phyloP scores from a whole-genome alignment of 1,140 invertebrate genomes.

The Danaus plexippus region DNA sequence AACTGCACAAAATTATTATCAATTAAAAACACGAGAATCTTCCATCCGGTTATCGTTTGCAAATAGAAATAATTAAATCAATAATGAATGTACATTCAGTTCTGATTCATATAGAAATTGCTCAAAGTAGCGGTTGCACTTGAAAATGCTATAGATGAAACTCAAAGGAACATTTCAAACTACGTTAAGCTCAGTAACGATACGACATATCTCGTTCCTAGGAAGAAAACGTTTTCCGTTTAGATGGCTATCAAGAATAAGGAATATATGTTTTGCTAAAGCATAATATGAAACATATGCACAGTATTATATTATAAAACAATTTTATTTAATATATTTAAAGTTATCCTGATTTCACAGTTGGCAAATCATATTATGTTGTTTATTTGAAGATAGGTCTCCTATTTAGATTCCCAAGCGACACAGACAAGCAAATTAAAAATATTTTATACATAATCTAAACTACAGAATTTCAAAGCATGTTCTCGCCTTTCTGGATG shows the following conservation, averaged over 20 bases:
- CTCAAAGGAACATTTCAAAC: too few relatives aligned
- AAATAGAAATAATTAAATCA: too few relatives aligned
- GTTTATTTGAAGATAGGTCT: too few relatives aligned
- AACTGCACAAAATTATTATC: too few relatives aligned
- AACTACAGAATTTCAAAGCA: constrained; percentile 14
- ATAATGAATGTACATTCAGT: too few relatives aligned
- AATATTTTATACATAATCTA: constrained; percentile 12
- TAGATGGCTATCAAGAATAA: background rate
- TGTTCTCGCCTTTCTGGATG: constrained; percentile 21
- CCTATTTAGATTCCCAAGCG: too few relatives aligned
- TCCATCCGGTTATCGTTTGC: too few relatives aligned
- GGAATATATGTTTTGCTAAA: constrained; percentile 2
- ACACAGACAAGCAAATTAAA: background rate
- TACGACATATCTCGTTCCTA: constrained; percentile 4
- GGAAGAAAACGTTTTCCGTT: background rate
- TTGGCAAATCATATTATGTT: too few relatives aligned
- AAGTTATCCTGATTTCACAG: too few relatives aligned
- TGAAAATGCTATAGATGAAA: background rate
- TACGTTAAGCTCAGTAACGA: background rate
- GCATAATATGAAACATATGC: background rate
- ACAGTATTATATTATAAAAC: background rate
- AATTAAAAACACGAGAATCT: too few relatives aligned
- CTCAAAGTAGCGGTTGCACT: constrained; percentile 2
- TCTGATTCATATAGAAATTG: background rate
- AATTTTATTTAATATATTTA: too few relatives aligned